Base-by-base conservation (phyloP, 35 echinoderm and acorn worm species). In the Anneissia japonica region DNA sequence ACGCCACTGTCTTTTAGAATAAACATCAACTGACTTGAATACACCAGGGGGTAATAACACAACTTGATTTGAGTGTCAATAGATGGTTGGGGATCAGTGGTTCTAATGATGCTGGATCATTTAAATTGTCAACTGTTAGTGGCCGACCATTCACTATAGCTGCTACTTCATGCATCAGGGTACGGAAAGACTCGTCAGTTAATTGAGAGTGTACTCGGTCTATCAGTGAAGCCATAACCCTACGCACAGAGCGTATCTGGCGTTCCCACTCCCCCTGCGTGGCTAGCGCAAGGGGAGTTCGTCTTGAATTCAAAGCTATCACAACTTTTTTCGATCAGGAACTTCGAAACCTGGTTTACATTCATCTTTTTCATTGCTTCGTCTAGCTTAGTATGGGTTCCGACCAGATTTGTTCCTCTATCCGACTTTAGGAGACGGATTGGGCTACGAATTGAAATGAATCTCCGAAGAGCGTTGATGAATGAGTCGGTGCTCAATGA, bases 11-110 rank as follows among this genome's bases (percentile, higher is more conserved):
- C 78, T 86, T 34, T 36, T 17, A 3, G 84, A 23, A 56, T 91
- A 91, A 2, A 87, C 36, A 31, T 91, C 90, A 74, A 72, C 45
- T n/a, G 40, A 36, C 34, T 75, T 73, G 37, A 90, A 90, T 14
- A 34, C 36, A 39, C 89, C 89, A 32, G 91, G 91, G 16, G 91
- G 91, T 37, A 86, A 81, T 13, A 88, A 43, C 17, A 93, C 0
- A 3, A 88, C 75, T 31, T 0, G 91, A 76, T 74, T 93, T 93
- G 39, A 81, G 82, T 3, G 91, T 93, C 73, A 96, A 35, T 31
- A 95, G 55, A 46, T 96, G 86, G 34, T 96, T 96, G n/a, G 93
- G 87, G 0, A 87, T 90, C 4, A 96, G 43, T 72, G 93, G 90
- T 33, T 74, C 79, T 9, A 79, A 31, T 16, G 90, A 82, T 6